Conservation (phyloP, 2,113 vertebrate genomes). For the Dolichotis patagonum region DNA sequence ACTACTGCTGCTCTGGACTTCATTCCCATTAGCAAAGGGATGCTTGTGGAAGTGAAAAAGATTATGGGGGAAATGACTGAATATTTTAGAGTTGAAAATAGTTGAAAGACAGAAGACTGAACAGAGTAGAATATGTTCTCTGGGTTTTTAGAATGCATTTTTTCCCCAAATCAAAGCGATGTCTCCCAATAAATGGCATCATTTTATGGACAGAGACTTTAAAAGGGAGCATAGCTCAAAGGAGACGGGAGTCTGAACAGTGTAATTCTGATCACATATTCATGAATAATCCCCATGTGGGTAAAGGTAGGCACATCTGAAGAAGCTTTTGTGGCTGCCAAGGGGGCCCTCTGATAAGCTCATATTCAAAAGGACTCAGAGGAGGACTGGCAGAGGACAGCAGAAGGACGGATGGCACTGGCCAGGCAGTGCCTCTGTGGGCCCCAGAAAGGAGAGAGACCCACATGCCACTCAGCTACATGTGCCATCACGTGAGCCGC, state of each 20-base stretch:
- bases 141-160: conserved; percentile 55
- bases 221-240: conserved; percentile 74
- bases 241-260: conserved; percentile 66
- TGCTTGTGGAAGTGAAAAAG: not conserved
- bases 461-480: not conserved
- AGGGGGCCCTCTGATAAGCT: conserved; percentile 65
- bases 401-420: not conserved
- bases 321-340: conserved; percentile 66
- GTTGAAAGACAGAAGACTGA: not conserved
- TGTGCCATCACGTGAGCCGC: not conserved
- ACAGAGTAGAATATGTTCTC: conserved; percentile 12
- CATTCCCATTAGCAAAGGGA: not conserved
- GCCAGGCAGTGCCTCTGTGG: not conserved
- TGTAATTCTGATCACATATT: conserved; percentile 78
- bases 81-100: conserved; percentile 17
- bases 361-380: conserved; percentile 61
- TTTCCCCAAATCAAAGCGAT: conserved; percentile 72
- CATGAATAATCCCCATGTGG: conserved; percentile 76
- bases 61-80: not conserved
- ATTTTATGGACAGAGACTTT: conserved; percentile 63
- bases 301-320: conserved; percentile 77
- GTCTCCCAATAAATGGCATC: conserved; percentile 70
- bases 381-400: conserved; percentile 2
- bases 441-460: not conserved
- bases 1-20: not conserved